Evolutionary conservation across 2,888 invertebrate species (phyloP).

Genomic region (Lypha dubia): DNA sequence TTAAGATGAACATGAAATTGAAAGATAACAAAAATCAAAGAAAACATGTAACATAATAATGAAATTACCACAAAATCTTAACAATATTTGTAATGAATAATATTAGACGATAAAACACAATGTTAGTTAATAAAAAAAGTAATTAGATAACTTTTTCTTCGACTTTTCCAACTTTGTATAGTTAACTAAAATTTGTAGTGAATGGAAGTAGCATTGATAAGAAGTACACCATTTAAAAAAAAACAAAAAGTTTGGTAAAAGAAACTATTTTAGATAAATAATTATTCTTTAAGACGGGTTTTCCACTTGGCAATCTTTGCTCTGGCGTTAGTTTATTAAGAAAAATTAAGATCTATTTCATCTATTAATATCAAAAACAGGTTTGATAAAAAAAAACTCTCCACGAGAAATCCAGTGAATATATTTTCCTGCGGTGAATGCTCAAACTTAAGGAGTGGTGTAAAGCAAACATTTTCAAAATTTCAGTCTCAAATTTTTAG

Average conservation of each 20-base stretch:
- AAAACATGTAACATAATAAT: constrained; percentile 31
- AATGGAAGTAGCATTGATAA: background rate
- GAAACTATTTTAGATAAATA: background rate
- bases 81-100: constrained; percentile 58
- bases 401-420: too few species aligned
- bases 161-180: background rate
- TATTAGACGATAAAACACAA: constrained; percentile 40
- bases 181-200: background rate
- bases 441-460: too few species aligned
- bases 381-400: too few species aligned
- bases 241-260: background rate
- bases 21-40: background rate
- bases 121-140: background rate
- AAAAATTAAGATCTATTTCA: too few species aligned
- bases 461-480: background rate
- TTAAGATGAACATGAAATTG: background rate
- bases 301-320: too few species aligned
- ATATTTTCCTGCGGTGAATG: too few species aligned
- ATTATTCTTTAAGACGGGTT: too few species aligned
- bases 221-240: constrained; percentile 8
- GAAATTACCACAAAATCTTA: constrained; percentile 52
- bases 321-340: too few species aligned
- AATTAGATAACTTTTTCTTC: background rate
- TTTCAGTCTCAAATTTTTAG: background rate
- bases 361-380: too few species aligned